Evolutionary conservation across 2,888 invertebrate genomes (phyloP), one percentile per base, ranked within the genome.

Genomic region (Eucera pruinosa): DNA sequence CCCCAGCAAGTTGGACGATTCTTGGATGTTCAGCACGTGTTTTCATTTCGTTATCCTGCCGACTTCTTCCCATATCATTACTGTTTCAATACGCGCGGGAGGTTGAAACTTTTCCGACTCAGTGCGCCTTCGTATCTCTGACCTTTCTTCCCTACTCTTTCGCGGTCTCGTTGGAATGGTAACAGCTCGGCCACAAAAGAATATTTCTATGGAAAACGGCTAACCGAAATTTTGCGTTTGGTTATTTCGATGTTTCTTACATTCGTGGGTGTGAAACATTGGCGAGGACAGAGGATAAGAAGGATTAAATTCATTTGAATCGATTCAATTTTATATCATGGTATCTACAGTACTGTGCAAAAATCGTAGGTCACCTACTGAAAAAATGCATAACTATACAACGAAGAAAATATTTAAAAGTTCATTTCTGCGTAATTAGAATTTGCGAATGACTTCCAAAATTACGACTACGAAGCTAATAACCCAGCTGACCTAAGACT

Each of bases 81-180:
- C 79, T 83, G 81, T 83, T 83, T 83, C 83, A 83, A 83, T 83
- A 83, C 83, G 74, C 83, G 73, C 25, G 75, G 60, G 83, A 81
- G 62, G 60, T 30, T 48, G 68, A 73, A 83, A 83, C 62, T 81
- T 81, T 50, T 72, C 62, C 78, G 54, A 65, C 67, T 45, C 54
- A 45, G 47, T 43, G 27, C 48, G 33, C 61, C 50, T 57, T 57
- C 65, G 64, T 73, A 50, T 60, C 60, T 33, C 13, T 39, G 2
- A 11, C 13, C 30, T 20, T 45, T 48, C 20, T 27, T 54, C 50
- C 27, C 33, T 39, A 25, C 15, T 41, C 23, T 20, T 33, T 52
- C 72, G 27, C 39, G 36, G 57, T 58, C 36, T 47, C 45, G 43
- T 57, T 23, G 43, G 20, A 48, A 62, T 64, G 55, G 36, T 43